Evolutionary conservation across 2,797 vertebrate genomes (phyloP).

Genomic region (Choloepus didactylus): DNA sequence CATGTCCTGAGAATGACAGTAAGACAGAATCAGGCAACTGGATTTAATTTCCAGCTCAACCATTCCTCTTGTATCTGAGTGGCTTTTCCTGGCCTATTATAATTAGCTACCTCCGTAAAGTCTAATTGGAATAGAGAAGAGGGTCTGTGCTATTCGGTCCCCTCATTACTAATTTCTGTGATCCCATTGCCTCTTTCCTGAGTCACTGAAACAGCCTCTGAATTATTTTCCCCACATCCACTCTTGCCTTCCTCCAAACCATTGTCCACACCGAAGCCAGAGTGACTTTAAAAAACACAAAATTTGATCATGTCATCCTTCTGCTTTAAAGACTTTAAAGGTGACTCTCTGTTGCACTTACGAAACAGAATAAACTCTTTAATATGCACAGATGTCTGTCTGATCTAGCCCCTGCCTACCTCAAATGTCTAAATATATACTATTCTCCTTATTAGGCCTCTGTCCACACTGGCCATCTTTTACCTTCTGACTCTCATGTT

Average conservation of each 20-base stretch:
- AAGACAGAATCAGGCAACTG: not conserved
- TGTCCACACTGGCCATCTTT: not conserved
- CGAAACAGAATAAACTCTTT: not conserved
- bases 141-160: not conserved
- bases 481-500: too few species aligned
- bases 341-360: not conserved
- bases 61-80: not conserved
- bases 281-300: not conserved
- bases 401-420: not conserved
- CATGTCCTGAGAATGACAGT: not conserved
- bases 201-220: not conserved
- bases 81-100: not conserved
- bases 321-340: not conserved
- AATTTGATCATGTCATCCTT: not conserved
- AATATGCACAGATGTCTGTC: not conserved
- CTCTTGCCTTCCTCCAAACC: not conserved
- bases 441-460: not conserved
- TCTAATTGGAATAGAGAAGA: not conserved
- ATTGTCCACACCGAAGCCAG: not conserved
- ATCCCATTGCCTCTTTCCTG: not conserved
- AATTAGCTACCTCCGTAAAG: not conserved
- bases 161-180: not conserved
- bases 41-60: not conserved
- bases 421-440: not conserved
- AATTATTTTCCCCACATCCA: not conserved